Conservation (phyloP, 2,797 vertebrate genomes). For the Melanotaenia pygmaea region DNA sequence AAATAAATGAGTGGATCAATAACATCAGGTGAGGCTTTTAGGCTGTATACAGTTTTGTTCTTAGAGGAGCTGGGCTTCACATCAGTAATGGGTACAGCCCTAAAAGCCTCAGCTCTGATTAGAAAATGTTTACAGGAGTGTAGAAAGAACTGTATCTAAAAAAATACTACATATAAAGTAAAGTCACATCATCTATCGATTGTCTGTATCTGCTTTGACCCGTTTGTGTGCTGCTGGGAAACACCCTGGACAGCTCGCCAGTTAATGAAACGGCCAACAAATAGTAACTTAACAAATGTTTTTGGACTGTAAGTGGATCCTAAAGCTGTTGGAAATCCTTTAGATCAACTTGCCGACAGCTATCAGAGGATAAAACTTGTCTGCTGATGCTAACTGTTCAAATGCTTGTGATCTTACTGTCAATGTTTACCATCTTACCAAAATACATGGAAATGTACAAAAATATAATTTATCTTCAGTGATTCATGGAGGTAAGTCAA, state of each 20-base stretch:
- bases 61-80: too few relatives aligned
- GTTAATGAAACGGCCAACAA: neutral
- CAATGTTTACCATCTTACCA: neutral
- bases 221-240: neutral
- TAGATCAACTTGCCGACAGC: neutral
- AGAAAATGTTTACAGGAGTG: too few relatives aligned
- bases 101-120: neutral
- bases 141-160: too few relatives aligned
- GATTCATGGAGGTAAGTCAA: slow-evolving; percentile 16
- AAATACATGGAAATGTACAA: neutral
- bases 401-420: neutral
- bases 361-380: neutral
- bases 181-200: neutral
- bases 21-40: too few relatives aligned
- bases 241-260: neutral
- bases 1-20: too few relatives aligned
- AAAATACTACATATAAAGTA: neutral
- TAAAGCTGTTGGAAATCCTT: neutral
- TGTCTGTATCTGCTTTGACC: neutral
- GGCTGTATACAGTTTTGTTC: too few relatives aligned
- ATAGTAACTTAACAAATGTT: neutral
- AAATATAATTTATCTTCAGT: neutral
- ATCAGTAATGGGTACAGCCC: too few relatives aligned
- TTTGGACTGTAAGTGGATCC: neutral
- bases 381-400: neutral